Percentiles rank a stretch among this genome's conserved stretches.
Conservation (phyloP, 2,888 invertebrate genomes). For the Drosophila macrospina region DNA sequence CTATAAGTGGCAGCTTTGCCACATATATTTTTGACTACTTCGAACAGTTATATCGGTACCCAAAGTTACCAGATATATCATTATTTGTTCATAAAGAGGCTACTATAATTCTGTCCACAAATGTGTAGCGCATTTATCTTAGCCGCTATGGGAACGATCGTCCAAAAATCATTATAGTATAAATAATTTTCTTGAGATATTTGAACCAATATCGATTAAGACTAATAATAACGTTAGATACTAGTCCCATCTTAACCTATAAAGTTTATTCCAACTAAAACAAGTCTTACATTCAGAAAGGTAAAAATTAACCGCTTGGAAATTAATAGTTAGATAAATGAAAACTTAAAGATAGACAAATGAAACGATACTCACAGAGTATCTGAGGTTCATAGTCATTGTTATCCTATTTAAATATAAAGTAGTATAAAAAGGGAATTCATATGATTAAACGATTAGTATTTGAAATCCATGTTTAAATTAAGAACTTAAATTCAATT, state of each 20-base stretch:
- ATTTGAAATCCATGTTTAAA: neutral
- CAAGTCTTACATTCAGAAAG: neutral
- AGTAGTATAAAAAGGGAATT: neutral
- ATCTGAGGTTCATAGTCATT: neutral
- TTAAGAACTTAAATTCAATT: neutral
- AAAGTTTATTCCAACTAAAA: neutral
- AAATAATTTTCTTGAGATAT: too few relatives aligned
- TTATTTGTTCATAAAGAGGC: too few relatives aligned
- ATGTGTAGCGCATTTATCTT: too few relatives aligned
- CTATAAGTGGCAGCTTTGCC: neutral
- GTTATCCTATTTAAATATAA: neutral
- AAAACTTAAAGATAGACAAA: neutral
- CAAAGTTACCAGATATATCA: too few relatives aligned
- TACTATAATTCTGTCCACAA: too few relatives aligned
- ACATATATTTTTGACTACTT: neutral
- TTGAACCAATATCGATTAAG: too few relatives aligned
- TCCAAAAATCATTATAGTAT: too few relatives aligned
- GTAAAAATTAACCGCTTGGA: neutral
- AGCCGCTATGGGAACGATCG: too few relatives aligned
- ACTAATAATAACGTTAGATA: too few relatives aligned
- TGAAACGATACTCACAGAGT: constrained; percentile 2
- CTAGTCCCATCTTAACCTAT: neutral
- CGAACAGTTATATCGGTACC: neutral
- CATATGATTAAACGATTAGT: neutral
- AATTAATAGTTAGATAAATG: neutral